These are phyloP conservation scores for Chloroceryle amazona DNA, from an alignment of 2,797 vertebrate genomes.

Conservation along the genomic window DNA sequence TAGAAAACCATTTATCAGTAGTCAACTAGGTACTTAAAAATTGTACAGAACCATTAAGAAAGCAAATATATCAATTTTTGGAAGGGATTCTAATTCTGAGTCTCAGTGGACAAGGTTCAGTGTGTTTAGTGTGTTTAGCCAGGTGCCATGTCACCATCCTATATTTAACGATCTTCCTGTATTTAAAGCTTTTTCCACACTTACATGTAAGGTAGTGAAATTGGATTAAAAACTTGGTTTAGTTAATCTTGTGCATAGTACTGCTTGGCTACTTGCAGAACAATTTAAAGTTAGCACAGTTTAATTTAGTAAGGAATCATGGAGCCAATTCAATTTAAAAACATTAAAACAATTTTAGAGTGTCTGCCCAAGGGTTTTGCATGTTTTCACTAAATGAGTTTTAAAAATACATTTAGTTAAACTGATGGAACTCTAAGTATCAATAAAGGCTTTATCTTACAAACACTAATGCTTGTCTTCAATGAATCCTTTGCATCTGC, in stretches of 20 bases:
- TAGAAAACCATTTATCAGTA: background rate
- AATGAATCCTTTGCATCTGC: conserved; percentile 44
- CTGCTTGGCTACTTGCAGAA: conserved; percentile 50
- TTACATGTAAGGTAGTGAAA: conserved; percentile 4
- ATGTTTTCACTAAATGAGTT: conserved; percentile 75
- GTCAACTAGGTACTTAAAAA: background rate
- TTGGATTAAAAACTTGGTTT: conserved; percentile 29
- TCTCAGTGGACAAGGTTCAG: background rate
- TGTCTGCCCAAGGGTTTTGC: conserved; percentile 76
- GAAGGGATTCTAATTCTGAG: background rate
- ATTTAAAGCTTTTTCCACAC: conserved; percentile 24
- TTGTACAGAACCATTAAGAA: conserved; percentile 2
- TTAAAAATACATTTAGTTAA: conserved; percentile 77
- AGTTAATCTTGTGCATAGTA: background rate
- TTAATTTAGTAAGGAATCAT: conserved; percentile 71
- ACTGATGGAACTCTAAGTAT: conserved; percentile 75
- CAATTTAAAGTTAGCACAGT: conserved; percentile 66
- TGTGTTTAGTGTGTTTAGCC: conserved; percentile 1
- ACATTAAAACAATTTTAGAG: conserved; percentile 74
- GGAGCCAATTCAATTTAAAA: conserved; percentile 73
- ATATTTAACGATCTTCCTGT: background rate
- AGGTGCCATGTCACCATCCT: background rate
- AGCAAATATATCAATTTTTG: background rate
- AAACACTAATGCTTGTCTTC: conserved; percentile 70
- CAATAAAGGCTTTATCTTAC: conserved; percentile 73